These are phyloP conservation scores for Vanacampus margaritifer DNA, from an alignment of 2,113 vertebrate species.

Conservation along the genomic window DNA sequence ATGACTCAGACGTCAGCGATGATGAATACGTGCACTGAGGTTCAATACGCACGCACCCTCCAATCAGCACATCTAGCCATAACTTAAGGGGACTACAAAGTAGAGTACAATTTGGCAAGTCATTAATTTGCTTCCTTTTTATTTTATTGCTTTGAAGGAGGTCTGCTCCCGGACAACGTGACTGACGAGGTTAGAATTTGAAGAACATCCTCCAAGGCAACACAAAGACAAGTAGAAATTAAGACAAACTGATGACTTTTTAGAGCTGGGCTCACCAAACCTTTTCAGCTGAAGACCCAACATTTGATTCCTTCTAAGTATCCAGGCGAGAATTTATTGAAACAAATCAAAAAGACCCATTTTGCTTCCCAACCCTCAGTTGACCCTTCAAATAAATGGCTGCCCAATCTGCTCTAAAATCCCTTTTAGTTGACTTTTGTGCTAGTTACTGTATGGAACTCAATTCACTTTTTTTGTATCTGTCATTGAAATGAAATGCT, in stretches of 20 bases:
- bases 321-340: neutral
- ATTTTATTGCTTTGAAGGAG: conserved; percentile 32
- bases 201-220: conserved; percentile 21
- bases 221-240: conserved; percentile 6
- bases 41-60: conserved; percentile 1
- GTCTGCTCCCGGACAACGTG: conserved; percentile 40
- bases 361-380: neutral
- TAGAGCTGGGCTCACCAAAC: conserved; percentile 1
- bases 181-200: conserved; percentile 14
- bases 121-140: conserved; percentile 23
- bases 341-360: neutral
- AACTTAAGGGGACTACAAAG: conserved; percentile 35
- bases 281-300: neutral
- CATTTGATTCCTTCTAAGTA: neutral
- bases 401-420: neutral
- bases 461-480: neutral
- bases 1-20: conserved; percentile 92
- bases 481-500: neutral
- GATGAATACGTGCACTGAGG: conserved; percentile 79
- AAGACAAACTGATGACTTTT: conserved; percentile 23
- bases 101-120: conserved; percentile 30
- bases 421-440: neutral
- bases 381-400: neutral
- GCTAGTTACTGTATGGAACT: neutral
- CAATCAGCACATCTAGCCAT: conserved; percentile 1